Base-by-base conservation (phyloP, 1,140 invertebrate genomes). In the Brachionus rotundiformis region DNA sequence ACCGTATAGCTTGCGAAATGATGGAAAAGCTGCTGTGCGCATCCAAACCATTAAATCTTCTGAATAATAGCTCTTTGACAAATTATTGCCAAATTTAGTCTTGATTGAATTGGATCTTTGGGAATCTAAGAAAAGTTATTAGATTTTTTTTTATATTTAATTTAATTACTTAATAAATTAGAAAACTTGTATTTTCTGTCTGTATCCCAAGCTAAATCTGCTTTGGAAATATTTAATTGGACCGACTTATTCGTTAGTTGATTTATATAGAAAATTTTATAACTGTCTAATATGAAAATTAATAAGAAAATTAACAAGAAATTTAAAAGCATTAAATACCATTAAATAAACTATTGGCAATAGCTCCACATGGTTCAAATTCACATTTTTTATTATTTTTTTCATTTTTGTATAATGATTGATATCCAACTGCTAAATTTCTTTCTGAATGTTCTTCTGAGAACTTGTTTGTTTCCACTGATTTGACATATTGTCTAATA, bases 41-140 rank as follows among this genome's bases (percentile, higher is more conserved):
- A 98, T 98, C 96, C 95, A 98, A 2, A 98, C 96, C 85, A 98
- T 98, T 3, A 98, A 90, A 89, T 97, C 95, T 89, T 98, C 95
- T 88, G 98, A 98, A 85, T 93, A 90, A 85, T 98, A 94, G 16
- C 95, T 95, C 89, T 95, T 96, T 84, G 96, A 95, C 87, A 91
- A 94, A 83, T 92, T 92, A 23, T 89, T 90, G 96, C 96, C 98
- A 85, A 94, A 90, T 6, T 86, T 86, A 3, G 91, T 90, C 79
- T 89, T 86, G 10, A 83, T 84, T 25, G 83, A 83, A 31, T 83
- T 82, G 16, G 44, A n/a, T 23, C 83, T 83, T 0, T 79, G 8
- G 44, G 31, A 54, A 8, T 39, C 33, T 19, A 36, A 68, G 16
- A 68, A 41, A 41, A 41, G 11, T 41, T 13, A 13, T 2, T 0